Conservation (phyloP, 2,113 vertebrate genomes). For the Erythrolamprus reginae region DNA sequence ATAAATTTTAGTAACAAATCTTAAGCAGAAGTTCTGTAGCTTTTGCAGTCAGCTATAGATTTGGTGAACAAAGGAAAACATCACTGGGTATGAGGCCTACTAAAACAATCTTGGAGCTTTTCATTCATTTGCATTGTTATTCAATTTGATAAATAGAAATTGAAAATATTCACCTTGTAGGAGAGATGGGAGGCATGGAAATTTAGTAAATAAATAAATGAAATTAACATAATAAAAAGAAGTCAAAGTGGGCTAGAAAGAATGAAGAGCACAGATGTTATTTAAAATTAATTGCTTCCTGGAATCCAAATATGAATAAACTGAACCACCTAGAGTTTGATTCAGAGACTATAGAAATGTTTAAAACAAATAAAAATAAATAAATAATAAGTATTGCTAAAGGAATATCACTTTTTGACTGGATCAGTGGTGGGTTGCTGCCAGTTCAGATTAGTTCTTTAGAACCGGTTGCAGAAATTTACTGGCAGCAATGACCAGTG, state of each 20-base stretch:
- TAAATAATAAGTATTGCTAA: not conserved
- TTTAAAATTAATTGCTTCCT: not conserved
- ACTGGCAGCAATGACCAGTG: too few relatives aligned
- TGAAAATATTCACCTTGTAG: not conserved
- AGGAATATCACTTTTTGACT: not conserved
- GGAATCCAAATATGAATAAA: not conserved
- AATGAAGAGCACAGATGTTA: not conserved
- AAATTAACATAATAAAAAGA: not conserved
- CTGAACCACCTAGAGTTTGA: not conserved
- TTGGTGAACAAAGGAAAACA: not conserved
- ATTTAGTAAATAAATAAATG: too few relatives aligned
- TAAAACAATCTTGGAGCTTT: not conserved
- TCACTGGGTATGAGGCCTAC: not conserved
- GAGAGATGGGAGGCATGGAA: too few relatives aligned
- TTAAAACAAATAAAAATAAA: not conserved
- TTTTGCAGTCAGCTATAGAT: not conserved
- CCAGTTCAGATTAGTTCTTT: too few relatives aligned
- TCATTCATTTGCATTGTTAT: not conserved
- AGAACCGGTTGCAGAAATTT: too few relatives aligned
- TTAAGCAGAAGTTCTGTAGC: not conserved
- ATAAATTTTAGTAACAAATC: not conserved
- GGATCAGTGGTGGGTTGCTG: too few relatives aligned
- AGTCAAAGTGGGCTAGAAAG: not conserved
- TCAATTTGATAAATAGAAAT: not conserved
- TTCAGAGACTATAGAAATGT: not conserved